These are phyloP conservation scores for Epinephelus malabaricus DNA, from an alignment of 2,797 vertebrate species.

Conservation along the genomic window DNA sequence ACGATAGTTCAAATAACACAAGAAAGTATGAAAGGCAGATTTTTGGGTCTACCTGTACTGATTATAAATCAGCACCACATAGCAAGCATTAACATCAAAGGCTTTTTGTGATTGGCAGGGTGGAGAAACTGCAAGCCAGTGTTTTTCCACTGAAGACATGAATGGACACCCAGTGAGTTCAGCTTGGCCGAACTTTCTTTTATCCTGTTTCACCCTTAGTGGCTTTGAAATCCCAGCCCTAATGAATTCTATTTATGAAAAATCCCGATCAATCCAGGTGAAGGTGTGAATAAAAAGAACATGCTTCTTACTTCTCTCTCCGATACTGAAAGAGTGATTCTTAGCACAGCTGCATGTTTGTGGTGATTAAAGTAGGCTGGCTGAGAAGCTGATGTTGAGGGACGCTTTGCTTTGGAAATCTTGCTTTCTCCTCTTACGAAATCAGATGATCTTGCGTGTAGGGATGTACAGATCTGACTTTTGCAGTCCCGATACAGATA, in stretches of 20 bases:
- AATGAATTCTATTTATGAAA: constrained; percentile 1
- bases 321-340: constrained; percentile 37
- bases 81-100: constrained; percentile 57
- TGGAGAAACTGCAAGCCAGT: constrained; percentile 67
- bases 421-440: constrained; percentile 35
- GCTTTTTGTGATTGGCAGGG: constrained; percentile 81
- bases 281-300: constrained; percentile 39
- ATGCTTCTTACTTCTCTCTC: constrained; percentile 33
- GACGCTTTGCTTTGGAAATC: constrained; percentile 53
- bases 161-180: constrained; percentile 85
- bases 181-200: constrained; percentile 47
- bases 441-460: constrained; percentile 14
- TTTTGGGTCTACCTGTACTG: constrained; percentile 4
- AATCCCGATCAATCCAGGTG: constrained; percentile 47
- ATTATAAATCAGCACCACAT: constrained; percentile 25
- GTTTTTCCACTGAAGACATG: constrained; percentile 79
- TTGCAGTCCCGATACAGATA: too few species aligned
- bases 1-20: neutral
- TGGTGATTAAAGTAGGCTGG: constrained; percentile 46
- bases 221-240: constrained; percentile 45
- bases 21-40: neutral
- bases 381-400: constrained; percentile 13
- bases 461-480: too few species aligned
- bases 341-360: constrained; percentile 52
- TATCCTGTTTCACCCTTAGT: constrained; percentile 37